Percentiles rank a stretch among this genome's conserved stretches.
Evolutionary conservation across 2,888 invertebrate genomes (phyloP).

Genomic region (Amphipyra berbera): DNA sequence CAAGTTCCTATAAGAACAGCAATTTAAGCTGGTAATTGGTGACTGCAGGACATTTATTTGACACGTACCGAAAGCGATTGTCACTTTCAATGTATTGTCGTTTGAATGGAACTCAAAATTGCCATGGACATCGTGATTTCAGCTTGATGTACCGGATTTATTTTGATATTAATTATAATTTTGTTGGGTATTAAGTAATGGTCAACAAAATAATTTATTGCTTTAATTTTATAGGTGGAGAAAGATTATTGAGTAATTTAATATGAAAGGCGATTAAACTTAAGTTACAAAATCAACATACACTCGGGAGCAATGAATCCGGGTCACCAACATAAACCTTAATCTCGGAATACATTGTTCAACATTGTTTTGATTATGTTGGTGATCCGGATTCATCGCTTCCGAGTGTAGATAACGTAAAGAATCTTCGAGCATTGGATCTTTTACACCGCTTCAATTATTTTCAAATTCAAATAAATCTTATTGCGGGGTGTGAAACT

Average conservation of each 20-base stretch:
- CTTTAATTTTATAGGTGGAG: neutral
- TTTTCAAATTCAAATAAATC: too few relatives aligned
- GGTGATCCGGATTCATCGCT: too few relatives aligned
- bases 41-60: conserved; percentile 82
- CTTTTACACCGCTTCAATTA: too few relatives aligned
- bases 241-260: neutral
- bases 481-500: too few relatives aligned
- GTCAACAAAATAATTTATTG: neutral
- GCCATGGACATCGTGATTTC: conserved; percentile 78
- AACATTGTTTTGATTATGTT: too few relatives aligned
- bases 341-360: too few relatives aligned
- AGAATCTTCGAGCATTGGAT: too few relatives aligned
- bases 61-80: conserved; percentile 83
- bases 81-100: conserved; percentile 70
- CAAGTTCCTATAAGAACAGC: conserved; percentile 5
- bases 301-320: too few relatives aligned
- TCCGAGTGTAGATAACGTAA: too few relatives aligned
- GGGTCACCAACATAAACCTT: too few relatives aligned
- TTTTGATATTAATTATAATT: conserved; percentile 51
- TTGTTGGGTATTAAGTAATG: neutral
- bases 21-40: conserved; percentile 60
- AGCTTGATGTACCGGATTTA: conserved; percentile 72
- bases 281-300: too few relatives aligned
- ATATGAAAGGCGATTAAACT: too few relatives aligned
- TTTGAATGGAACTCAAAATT: conserved; percentile 67